phyloP scores from a whole-genome alignment of 2,888 invertebrate genomes.

The Cordylochernes scorpioides region DNA sequence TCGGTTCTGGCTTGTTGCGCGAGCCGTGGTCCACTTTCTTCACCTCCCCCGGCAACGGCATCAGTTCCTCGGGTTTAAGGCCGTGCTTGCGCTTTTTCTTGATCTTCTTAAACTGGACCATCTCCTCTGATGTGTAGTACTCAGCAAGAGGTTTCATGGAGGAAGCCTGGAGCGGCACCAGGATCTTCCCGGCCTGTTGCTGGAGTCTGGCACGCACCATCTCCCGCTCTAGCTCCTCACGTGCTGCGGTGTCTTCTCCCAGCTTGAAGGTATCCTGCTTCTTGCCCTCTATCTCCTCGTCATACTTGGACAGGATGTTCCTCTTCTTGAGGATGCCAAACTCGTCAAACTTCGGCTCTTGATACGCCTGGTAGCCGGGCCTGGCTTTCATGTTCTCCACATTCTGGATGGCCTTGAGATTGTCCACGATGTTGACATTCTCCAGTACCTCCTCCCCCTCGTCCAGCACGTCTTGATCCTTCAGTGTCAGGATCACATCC shows the following conservation, averaged over 20 bases:
- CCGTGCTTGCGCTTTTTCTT: constrained; percentile 31
- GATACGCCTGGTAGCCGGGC: constrained; percentile 40
- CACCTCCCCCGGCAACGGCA: constrained; percentile 21
- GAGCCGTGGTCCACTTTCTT: constrained; percentile 14
- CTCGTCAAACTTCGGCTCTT: constrained; percentile 37
- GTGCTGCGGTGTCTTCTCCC: constrained; percentile 34
- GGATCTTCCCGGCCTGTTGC: no score
- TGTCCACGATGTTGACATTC: constrained; percentile 64
- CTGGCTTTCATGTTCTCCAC: constrained; percentile 55
- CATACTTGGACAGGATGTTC: constrained; percentile 62
- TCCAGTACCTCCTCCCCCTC: constrained; percentile 59
- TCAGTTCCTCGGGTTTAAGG: constrained; percentile 45
- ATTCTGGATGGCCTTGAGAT: constrained; percentile 59
- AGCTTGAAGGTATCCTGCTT: constrained; percentile 42
- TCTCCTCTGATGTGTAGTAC: no score
- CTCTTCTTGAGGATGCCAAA: constrained; percentile 30
- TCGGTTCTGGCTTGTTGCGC: no score
- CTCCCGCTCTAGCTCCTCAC: no score
- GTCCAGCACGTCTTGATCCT: constrained; percentile 68
- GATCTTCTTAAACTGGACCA: constrained; percentile 60
- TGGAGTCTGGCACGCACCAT: no score
- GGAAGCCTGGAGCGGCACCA: no score
- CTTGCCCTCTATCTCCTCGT: constrained; percentile 60
- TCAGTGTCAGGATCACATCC: constrained; percentile 63
- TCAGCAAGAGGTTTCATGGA: no score